Evolutionary conservation across 2,797 vertebrate species (phyloP).

Genomic region (Parambassis ranga): DNA sequence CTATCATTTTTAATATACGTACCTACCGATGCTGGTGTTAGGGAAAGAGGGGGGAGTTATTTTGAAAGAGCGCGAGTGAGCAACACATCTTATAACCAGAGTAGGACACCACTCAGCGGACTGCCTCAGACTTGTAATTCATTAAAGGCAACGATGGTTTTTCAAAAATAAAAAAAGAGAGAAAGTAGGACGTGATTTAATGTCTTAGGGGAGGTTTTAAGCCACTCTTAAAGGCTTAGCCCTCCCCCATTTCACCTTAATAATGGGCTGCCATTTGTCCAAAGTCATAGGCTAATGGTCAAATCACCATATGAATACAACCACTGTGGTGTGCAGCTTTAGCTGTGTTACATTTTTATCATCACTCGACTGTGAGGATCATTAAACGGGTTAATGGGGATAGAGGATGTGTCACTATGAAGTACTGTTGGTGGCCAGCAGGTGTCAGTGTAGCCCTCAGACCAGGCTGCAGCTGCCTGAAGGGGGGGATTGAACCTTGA

Average conservation of each 20-base stretch:
- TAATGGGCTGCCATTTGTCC: conserved; percentile 59
- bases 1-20: conserved; percentile 33
- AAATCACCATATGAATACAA: conserved; percentile 58
- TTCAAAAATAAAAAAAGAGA: background rate
- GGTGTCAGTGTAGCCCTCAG: conserved; percentile 67
- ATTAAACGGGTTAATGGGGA: conserved; percentile 50
- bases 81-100: conserved; percentile 24
- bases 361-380: conserved; percentile 40
- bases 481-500: conserved; percentile 59
- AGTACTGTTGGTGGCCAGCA: conserved; percentile 39
- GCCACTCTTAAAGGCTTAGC: conserved; percentile 65
- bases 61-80: background rate
- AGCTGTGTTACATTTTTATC: conserved; percentile 33
- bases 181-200: conserved; percentile 58
- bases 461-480: background rate
- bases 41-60: background rate
- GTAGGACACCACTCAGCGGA: conserved; percentile 46
- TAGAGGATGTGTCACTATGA: background rate
- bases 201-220: conserved; percentile 59
- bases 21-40: background rate
- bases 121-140: conserved; percentile 43
- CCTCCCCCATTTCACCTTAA: conserved; percentile 31
- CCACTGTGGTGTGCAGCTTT: conserved; percentile 5
- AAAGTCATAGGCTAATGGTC: conserved; percentile 61
- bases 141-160: conserved; percentile 51